A percentile compares a stretch with the other conserved stretches of the same genome.
These are phyloP conservation scores for Fistularia commersonii DNA, from an alignment of 2,797 vertebrate species.

Conservation along the genomic window DNA sequence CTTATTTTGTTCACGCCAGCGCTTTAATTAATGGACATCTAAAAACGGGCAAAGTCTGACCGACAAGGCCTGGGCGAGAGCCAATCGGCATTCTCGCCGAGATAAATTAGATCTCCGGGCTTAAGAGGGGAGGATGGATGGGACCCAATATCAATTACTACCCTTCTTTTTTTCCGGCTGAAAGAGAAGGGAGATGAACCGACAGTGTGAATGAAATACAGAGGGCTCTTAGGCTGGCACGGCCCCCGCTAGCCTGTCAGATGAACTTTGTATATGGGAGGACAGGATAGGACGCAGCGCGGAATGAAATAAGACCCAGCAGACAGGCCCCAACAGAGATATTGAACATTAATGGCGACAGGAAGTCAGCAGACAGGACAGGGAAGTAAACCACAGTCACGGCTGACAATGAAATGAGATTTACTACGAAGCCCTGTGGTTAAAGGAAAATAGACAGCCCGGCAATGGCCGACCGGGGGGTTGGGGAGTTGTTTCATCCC, in stretches of 20 bases:
- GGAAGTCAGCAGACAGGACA: constrained; percentile 67
- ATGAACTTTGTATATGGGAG: constrained; percentile 67
- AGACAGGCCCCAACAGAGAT: constrained; percentile 72
- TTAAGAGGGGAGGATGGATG: constrained; percentile 79
- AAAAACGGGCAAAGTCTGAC: constrained; percentile 77
- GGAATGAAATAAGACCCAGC: constrained; percentile 69
- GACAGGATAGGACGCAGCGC: constrained; percentile 56
- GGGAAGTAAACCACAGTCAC: constrained; percentile 69
- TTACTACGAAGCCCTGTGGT: constrained; percentile 70
- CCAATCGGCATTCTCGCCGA: constrained; percentile 74
- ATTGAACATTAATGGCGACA: constrained; percentile 73
- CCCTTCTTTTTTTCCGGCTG: constrained; percentile 52
- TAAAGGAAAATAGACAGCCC: constrained; percentile 65
- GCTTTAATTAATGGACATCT: constrained; percentile 79
- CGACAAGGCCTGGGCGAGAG: constrained; percentile 70
- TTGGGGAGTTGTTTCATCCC: constrained; percentile 43
- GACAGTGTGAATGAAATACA: constrained; percentile 74
- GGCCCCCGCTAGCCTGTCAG: constrained; percentile 62
- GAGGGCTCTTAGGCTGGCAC: constrained; percentile 59
- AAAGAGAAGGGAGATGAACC: constrained; percentile 63
- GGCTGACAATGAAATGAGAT: constrained; percentile 74
- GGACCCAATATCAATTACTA: constrained; percentile 79
- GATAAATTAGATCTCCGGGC: constrained; percentile 78
- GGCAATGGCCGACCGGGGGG: constrained; percentile 41
- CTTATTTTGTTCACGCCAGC: constrained; percentile 71